Conservation (phyloP, 2,797 vertebrate genomes). For the Chanos chanos region DNA sequence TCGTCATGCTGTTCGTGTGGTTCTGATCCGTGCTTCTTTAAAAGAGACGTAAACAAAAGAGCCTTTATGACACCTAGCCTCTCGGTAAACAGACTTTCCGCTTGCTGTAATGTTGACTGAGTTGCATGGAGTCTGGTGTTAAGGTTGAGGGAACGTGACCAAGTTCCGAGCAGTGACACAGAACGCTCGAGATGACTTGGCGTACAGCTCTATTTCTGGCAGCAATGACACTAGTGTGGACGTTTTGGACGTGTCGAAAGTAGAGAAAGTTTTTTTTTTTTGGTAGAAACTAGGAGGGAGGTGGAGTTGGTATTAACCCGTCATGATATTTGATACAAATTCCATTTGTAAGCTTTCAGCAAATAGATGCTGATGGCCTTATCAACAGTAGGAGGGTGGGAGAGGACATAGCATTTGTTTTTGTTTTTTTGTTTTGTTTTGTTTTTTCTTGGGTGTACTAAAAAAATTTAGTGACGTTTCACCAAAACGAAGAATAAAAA, state of each 20-base stretch:
- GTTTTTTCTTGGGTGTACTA: too few relatives aligned
- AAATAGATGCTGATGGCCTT: background rate
- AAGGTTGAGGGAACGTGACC: background rate
- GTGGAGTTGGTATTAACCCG: conserved; percentile 1
- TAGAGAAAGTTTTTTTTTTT: background rate
- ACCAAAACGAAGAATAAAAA: too few relatives aligned
- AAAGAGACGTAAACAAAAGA: too few relatives aligned
- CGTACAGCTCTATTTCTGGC: conserved; percentile 61
- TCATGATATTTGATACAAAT: background rate
- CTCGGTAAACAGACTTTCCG: background rate
- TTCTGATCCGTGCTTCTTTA: too few relatives aligned
- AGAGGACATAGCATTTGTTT: too few relatives aligned
- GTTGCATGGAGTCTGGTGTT: background rate
- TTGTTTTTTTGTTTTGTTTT: too few relatives aligned
- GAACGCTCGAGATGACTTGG: too few relatives aligned
- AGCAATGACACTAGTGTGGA: conserved; percentile 38
- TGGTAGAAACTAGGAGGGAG: conserved; percentile 17
- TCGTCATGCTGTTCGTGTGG: too few relatives aligned
- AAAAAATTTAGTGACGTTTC: too few relatives aligned
- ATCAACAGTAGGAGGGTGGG: too few relatives aligned
- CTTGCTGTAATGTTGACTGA: background rate
- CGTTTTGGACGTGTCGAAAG: conserved; percentile 34
- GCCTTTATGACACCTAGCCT: background rate
- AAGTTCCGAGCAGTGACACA: too few relatives aligned
- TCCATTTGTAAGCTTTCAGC: background rate